Conservation (phyloP, 2,888 invertebrate genomes). For the Troides aeacus region DNA sequence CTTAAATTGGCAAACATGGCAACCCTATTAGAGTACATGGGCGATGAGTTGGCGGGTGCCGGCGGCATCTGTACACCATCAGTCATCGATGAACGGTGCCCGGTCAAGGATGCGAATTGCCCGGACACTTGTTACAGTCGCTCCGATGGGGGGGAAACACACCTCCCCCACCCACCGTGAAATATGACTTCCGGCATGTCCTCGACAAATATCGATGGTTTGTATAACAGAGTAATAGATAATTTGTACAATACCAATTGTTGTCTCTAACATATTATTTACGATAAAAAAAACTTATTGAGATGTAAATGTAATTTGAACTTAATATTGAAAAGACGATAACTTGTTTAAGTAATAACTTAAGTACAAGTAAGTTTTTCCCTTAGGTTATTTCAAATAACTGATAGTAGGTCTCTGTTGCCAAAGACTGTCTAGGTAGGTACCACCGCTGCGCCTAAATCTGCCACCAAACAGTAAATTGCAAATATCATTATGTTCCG, state of each 20-base stretch:
- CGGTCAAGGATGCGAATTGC: conserved; percentile 71
- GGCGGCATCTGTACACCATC: conserved; percentile 71
- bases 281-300: neutral
- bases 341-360: too few species aligned
- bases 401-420: too few species aligned
- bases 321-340: too few species aligned
- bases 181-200: conserved; percentile 35
- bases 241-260: conserved; percentile 4
- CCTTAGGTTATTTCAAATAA: too few species aligned
- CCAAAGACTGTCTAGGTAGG: too few species aligned
- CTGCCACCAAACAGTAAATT: too few species aligned
- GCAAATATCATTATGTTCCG: too few species aligned
- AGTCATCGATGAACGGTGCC: conserved; percentile 70
- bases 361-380: too few species aligned
- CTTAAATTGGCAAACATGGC: neutral
- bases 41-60: conserved; percentile 70
- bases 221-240: conserved; percentile 20
- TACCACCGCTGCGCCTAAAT: too few species aligned
- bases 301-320: neutral
- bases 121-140: conserved; percentile 44
- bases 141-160: conserved; percentile 15
- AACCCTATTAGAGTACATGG: conserved; percentile 31
- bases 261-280: neutral
- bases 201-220: conserved; percentile 36
- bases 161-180: conserved; percentile 30